Evolutionary conservation across 2,797 vertebrate genomes (phyloP).

Genomic region (Lates japonicus): DNA sequence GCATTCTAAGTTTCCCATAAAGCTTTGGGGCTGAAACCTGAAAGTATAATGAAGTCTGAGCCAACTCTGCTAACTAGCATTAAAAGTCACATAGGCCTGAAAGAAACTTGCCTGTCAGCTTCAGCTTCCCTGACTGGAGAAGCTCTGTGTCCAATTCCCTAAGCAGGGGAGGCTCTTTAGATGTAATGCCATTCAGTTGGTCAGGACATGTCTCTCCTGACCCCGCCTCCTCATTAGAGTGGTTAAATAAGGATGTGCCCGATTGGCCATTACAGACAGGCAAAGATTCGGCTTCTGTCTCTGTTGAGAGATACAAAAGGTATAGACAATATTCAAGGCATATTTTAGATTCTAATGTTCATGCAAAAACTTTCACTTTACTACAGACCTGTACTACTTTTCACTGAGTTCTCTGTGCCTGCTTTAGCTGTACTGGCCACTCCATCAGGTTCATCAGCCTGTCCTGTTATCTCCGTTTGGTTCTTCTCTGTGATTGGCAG

Average conservation of each 20-base stretch:
- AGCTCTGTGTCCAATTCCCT: constrained; percentile 80
- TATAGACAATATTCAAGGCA: background rate
- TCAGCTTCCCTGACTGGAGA: constrained; percentile 84
- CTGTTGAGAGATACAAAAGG: constrained; percentile 57
- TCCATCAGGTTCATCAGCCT: constrained; percentile 45
- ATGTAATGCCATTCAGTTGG: constrained; percentile 58
- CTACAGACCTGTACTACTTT: constrained; percentile 70
- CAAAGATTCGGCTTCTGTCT: constrained; percentile 52
- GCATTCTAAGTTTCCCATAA: no score
- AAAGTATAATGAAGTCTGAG: no score
- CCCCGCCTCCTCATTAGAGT: constrained; percentile 60
- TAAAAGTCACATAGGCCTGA: background rate
- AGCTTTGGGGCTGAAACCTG: no score
- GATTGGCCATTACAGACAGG: constrained; percentile 70
- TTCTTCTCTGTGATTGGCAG: constrained; percentile 56
- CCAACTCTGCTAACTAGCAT: background rate
- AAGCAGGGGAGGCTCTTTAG: constrained; percentile 72
- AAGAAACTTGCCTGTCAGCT: constrained; percentile 79
- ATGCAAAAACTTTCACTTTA: background rate
- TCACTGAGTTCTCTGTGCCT: constrained; percentile 43
- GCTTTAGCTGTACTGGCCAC: constrained; percentile 24
- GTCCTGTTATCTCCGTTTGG: constrained; percentile 48
- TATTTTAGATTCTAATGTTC: background rate
- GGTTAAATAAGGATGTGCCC: constrained; percentile 66
- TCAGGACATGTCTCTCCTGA: constrained; percentile 56